These are phyloP conservation scores for Liodrosophila aerea DNA, from an alignment of 2,888 invertebrate genomes.

Conservation along the genomic window DNA sequence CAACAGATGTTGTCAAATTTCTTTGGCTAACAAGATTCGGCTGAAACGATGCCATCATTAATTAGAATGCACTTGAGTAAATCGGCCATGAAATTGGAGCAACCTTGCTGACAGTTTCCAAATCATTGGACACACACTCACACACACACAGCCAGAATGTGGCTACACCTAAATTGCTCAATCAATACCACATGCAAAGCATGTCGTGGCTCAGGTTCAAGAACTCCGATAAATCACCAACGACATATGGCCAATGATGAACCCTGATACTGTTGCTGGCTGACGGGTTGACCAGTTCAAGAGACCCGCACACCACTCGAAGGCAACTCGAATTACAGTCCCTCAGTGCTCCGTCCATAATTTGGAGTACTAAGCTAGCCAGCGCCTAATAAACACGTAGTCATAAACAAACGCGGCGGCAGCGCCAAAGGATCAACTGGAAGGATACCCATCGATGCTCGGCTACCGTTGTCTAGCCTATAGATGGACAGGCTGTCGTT, in stretches of 20 bases:
- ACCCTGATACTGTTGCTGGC: conserved; percentile 9
- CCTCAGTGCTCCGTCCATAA: too few relatives aligned
- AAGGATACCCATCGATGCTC: conserved; percentile 49
- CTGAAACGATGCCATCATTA: conserved; percentile 44
- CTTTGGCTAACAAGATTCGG: conserved; percentile 38
- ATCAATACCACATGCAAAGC: conserved; percentile 69
- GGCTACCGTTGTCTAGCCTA: conserved; percentile 10
- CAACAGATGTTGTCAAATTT: conserved; percentile 64
- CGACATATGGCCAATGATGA: conserved; percentile 61
- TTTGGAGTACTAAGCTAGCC: conserved; percentile 45
- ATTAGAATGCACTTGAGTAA: conserved; percentile 67
- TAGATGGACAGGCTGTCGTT: conserved; percentile 34
- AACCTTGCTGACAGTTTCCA: conserved; percentile 71
- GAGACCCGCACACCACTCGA: conserved; percentile 37
- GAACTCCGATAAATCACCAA: conserved; percentile 46
- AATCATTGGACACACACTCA: conserved; percentile 37
- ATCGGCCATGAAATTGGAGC: conserved; percentile 75
- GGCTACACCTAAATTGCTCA: conserved; percentile 65
- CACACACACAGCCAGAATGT: conserved; percentile 6
- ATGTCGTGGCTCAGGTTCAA: conserved; percentile 37
- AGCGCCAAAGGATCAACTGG: conserved; percentile 53
- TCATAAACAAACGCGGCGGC: conserved; percentile 61
- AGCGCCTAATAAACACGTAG: conserved; percentile 66
- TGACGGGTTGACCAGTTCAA: conserved; percentile 71
- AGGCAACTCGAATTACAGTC: conserved; percentile 60